These are phyloP conservation scores for Agrotis clavis DNA, from an alignment of 2,888 invertebrate genomes.

Conservation along the genomic window DNA sequence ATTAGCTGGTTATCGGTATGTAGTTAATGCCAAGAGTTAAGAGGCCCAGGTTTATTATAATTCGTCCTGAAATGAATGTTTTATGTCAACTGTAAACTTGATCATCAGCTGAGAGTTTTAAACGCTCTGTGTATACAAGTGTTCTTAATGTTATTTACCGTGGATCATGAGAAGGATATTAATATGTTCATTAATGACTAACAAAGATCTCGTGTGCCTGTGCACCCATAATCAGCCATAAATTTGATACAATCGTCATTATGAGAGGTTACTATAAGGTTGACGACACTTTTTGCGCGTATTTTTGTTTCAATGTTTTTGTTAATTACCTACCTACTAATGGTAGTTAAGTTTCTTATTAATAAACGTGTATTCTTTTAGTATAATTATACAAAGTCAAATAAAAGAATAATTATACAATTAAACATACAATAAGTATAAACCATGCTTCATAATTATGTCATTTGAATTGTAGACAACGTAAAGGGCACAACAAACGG, in stretches of 20 bases:
- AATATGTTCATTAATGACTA: constrained; percentile 39
- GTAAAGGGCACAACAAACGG: not conserved
- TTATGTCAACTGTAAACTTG: constrained; percentile 13
- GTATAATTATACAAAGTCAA: not conserved
- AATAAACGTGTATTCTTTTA: not conserved
- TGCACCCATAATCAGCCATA: constrained; percentile 25
- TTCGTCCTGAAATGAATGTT: constrained; percentile 2
- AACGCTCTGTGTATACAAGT: constrained; percentile 1
- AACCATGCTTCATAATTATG: not conserved
- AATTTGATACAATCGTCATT: constrained; percentile 19
- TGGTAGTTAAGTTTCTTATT: not conserved
- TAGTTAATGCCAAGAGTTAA: constrained; percentile 82
- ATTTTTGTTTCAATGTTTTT: constrained; percentile 12
- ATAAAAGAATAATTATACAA: no score
- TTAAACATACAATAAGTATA: not conserved
- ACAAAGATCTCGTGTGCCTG: constrained; percentile 27
- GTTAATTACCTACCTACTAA: not conserved
- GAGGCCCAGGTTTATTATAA: constrained; percentile 12
- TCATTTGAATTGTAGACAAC: not conserved
- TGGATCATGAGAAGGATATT: constrained; percentile 12
- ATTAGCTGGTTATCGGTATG: constrained; percentile 74
- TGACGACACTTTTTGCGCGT: constrained; percentile 42
- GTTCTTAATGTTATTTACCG: constrained; percentile 15
- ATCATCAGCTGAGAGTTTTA: constrained; percentile 35
- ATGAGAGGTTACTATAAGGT: constrained; percentile 35